These are phyloP conservation scores for Drosophila auraria DNA, from an alignment of 1,140 invertebrate species.

Conservation along the genomic window DNA sequence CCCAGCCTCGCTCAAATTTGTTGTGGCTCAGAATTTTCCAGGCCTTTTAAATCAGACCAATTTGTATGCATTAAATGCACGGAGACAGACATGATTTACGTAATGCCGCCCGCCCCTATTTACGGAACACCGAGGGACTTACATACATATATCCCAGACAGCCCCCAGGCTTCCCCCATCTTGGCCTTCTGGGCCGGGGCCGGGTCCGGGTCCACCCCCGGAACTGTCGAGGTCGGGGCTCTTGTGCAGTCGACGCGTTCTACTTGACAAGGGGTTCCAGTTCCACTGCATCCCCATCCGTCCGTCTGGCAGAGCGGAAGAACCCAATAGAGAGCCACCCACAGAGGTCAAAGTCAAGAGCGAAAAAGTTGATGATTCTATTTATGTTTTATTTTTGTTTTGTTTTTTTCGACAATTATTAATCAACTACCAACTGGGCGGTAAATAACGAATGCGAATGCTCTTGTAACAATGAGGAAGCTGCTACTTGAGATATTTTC, in stretches of 20 bases:
- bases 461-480: constrained; percentile 62
- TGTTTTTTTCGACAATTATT: constrained; percentile 58
- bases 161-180: background rate
- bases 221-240: constrained; percentile 51
- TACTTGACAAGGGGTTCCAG: constrained; percentile 56
- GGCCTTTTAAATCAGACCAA: constrained; percentile 70
- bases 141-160: constrained; percentile 27
- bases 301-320: constrained; percentile 57
- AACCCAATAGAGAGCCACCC: constrained; percentile 51
- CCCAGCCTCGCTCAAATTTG: constrained; percentile 46
- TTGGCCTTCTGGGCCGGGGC: constrained; percentile 22
- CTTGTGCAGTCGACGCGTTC: constrained; percentile 69
- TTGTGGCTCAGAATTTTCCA: constrained; percentile 47
- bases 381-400: constrained; percentile 19
- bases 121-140: constrained; percentile 13
- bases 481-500: constrained; percentile 56
- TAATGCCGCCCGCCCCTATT: constrained; percentile 68
- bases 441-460: constrained; percentile 33
- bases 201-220: constrained; percentile 37
- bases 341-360: constrained; percentile 77
- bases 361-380: constrained; percentile 38
- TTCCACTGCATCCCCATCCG: constrained; percentile 4
- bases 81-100: constrained; percentile 67
- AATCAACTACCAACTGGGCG: constrained; percentile 58
- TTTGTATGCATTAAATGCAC: constrained; percentile 82